Evolutionary conservation across 2,888 invertebrate species (phyloP).

Genomic region (Ecliptopera silaceata): DNA sequence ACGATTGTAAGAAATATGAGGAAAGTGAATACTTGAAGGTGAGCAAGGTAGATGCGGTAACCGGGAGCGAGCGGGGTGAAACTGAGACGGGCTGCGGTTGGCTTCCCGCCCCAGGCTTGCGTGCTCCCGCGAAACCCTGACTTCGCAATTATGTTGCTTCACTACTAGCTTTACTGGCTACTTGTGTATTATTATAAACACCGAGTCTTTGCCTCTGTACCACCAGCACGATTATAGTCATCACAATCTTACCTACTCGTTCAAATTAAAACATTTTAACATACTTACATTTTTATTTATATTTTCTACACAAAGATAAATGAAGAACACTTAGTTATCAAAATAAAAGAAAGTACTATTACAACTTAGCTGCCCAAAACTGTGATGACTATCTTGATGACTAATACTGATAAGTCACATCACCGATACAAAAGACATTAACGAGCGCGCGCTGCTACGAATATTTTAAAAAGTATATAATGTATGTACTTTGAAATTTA

Average conservation of each 20-base stretch:
- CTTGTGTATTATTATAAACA: constrained; percentile 29
- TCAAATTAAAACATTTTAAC: not conserved
- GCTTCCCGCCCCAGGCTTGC: constrained; percentile 35
- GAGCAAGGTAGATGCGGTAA: constrained; percentile 58
- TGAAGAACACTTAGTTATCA: not conserved
- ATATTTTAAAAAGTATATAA: constrained; percentile 4
- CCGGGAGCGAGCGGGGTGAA: constrained; percentile 59
- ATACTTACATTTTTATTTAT: not conserved
- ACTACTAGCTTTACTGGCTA: constrained; percentile 29
- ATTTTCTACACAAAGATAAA: too few species aligned
- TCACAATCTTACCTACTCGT: constrained; percentile 8
- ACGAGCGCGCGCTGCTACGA: constrained; percentile 24
- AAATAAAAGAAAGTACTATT: not conserved
- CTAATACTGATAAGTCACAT: not conserved
- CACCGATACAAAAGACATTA: constrained; percentile 29
- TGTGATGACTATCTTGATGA: too few species aligned
- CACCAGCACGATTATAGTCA: constrained; percentile 21
- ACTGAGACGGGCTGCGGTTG: constrained; percentile 64
- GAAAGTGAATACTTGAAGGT: constrained; percentile 67
- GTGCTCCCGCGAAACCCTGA: constrained; percentile 33
- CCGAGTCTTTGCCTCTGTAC: constrained; percentile 19
- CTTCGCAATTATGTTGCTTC: constrained; percentile 34
- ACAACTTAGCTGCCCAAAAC: too few species aligned
- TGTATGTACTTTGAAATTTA: not conserved
- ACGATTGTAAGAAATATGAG: constrained; percentile 49